phyloP scores from a whole-genome alignment of 1,140 invertebrate species.

The Microplitis demolitor region DNA sequence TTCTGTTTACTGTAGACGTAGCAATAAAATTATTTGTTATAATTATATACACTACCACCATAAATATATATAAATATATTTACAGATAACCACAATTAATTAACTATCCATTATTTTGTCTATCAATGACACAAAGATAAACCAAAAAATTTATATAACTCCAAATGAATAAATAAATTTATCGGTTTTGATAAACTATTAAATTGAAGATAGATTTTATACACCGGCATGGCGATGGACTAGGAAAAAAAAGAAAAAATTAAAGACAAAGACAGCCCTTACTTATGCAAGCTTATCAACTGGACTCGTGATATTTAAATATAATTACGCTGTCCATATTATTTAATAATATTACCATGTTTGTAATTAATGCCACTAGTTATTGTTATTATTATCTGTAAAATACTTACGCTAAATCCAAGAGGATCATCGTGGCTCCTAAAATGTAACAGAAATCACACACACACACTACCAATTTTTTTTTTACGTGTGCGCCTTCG shows the following conservation, averaged over 20 bases:
- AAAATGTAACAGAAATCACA: slow-evolving; percentile 55
- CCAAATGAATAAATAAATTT: slow-evolving; percentile 13
- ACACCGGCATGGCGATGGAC: slow-evolving; percentile 39
- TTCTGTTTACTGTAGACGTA: slow-evolving; percentile 1
- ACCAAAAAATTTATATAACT: slow-evolving; percentile 4
- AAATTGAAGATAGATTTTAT: neutral
- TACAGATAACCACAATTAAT: too few relatives aligned
- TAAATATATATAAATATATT: too few relatives aligned
- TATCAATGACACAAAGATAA: neutral
- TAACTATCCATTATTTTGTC: too few relatives aligned
- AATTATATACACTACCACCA: too few relatives aligned
- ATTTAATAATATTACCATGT: neutral
- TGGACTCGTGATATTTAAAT: slow-evolving; percentile 41
- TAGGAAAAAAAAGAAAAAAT: neutral
- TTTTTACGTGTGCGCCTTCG: neutral
- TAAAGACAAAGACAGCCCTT: slow-evolving; percentile 9
- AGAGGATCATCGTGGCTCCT: slow-evolving; percentile 55
- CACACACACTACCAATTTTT: slow-evolving; percentile 18
- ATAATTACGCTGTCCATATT: slow-evolving; percentile 36
- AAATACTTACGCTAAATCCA: slow-evolving; percentile 55
- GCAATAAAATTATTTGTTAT: neutral
- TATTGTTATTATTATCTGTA: neutral
- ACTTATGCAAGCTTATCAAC: slow-evolving; percentile 39
- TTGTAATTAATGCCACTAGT: neutral
- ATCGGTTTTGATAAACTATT: neutral